phyloP scores from a whole-genome alignment of 2,888 invertebrate genomes.

The Drosophila siamana region DNA sequence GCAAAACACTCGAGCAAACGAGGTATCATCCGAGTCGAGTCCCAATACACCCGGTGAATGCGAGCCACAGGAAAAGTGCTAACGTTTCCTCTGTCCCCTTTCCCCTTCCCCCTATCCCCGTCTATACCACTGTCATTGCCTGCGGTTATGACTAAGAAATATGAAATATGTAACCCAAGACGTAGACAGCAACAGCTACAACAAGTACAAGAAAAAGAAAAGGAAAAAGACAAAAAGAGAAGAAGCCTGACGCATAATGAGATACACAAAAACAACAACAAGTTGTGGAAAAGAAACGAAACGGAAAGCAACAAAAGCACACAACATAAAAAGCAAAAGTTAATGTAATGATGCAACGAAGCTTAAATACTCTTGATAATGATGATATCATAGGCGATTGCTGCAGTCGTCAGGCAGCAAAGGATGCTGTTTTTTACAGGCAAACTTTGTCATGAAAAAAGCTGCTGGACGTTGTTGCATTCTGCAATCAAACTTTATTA shows the following conservation, averaged over 20 bases:
- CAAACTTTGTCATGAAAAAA: not conserved
- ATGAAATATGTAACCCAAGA: constrained; percentile 79
- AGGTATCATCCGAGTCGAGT: constrained; percentile 47
- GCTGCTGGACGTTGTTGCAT: not conserved
- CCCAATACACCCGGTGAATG: constrained; percentile 35
- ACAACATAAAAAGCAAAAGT: constrained; percentile 31
- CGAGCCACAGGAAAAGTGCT: constrained; percentile 49
- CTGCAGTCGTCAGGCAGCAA: not conserved
- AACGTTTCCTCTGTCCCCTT: constrained; percentile 29
- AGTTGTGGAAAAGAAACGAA: constrained; percentile 48
- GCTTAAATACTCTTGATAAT: constrained; percentile 36
- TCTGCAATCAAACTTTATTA: not conserved
- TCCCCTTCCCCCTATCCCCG: not conserved
- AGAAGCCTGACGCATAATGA: constrained; percentile 72
- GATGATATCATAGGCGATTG: not conserved
- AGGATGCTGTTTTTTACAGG: not conserved
- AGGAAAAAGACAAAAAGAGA: not conserved
- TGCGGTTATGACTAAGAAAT: constrained; percentile 67
- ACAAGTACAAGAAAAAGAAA: constrained; percentile 13
- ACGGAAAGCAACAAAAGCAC: constrained; percentile 60
- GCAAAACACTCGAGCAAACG: constrained; percentile 75
- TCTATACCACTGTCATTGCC: not conserved
- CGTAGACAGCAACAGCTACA: constrained; percentile 49
- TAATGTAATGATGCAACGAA: constrained; percentile 12
- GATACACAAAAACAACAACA: constrained; percentile 53